These are phyloP conservation scores for Sorex maritimensis DNA, from an alignment of 2,797 vertebrate genomes.

Conservation along the genomic window DNA sequence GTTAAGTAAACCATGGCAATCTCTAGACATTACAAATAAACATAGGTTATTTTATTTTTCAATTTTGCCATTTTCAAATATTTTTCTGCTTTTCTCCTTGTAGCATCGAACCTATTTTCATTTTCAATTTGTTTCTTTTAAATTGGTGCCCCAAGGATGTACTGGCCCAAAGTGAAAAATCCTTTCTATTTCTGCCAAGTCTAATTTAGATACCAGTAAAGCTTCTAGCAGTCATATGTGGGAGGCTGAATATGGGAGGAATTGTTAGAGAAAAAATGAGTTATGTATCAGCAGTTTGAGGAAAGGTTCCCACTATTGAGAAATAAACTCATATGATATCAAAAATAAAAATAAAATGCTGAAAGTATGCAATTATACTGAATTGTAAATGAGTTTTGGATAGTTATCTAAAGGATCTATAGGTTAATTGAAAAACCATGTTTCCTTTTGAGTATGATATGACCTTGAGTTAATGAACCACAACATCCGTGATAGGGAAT, in stretches of 20 bases:
- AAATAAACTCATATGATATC: slow-evolving; percentile 38
- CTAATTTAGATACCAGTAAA: slow-evolving; percentile 58
- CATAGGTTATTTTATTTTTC: slow-evolving; percentile 64
- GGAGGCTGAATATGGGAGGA: slow-evolving; percentile 12
- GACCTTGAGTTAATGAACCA: slow-evolving; percentile 80
- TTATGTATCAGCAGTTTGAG: background rate
- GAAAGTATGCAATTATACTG: slow-evolving; percentile 33
- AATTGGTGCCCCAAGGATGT: background rate
- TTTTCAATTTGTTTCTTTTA: slow-evolving; percentile 75
- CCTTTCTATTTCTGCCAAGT: slow-evolving; percentile 47
- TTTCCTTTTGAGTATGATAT: slow-evolving; percentile 70
- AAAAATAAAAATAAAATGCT: slow-evolving; percentile 42
- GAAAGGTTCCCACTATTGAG: background rate
- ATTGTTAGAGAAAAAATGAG: background rate
- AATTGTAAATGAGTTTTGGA: slow-evolving; percentile 52
- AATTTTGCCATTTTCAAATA: slow-evolving; percentile 47
- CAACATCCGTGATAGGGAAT: slow-evolving; percentile 46
- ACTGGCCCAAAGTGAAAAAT: slow-evolving; percentile 19
- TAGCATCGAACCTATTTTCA: slow-evolving; percentile 64
- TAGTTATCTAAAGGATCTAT: slow-evolving; percentile 76
- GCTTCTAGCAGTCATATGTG: background rate
- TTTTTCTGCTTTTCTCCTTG: slow-evolving; percentile 57
- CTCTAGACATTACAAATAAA: slow-evolving; percentile 72
- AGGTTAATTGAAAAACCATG: slow-evolving; percentile 74
- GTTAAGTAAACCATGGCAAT: slow-evolving; percentile 58